Evolutionary conservation across 2,113 vertebrate species (phyloP), one percentile per base, ranked within the genome.

Genomic region (Lagopus leucura): DNA sequence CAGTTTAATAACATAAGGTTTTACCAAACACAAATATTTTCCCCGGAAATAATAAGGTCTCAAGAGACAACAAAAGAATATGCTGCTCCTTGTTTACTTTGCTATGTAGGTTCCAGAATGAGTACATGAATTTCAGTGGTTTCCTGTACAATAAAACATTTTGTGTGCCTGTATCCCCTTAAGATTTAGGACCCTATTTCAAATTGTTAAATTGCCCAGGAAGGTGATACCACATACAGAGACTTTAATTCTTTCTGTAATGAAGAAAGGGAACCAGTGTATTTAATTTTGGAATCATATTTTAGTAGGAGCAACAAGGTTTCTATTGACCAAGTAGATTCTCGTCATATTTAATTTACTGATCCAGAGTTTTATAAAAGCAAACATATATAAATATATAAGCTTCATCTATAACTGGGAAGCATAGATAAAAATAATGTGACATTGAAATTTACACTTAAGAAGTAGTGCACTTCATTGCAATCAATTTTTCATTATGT

Each of bases 401-500:
- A 93, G 96, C 97, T 97, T 97, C 96, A 89, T 84, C 93, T 97
- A 97, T 98, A 98, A 98, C 97, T 97, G 97, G 93, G 91, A 96
- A 97, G 89, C 96, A 97, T 95, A 98, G 97, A 98, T 98, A 98
- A 97, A 98, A 98, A 97, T 97, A 98, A 98, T 98, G 96, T 98
- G 97, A 98, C 98, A 98, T 93, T 97, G 97, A 98, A 98, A 98
- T 98, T 98, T 98, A 97, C 96, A 97, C 93, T 97, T 98, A 97
- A 98, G 97, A 98, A 98, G 97, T 96, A 94, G 97, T 92, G 58
- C 84, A 96, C 93, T 97, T 97, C 74, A 65, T 89, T 93, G 91
- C 96, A 98, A 98, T 98, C 97, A 98, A 98, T 98, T 98, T 98
- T 98, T 98, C 97, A 98, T 98, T 98, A 98, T 93, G 94, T 91